Base-by-base conservation (phyloP, 2,113 vertebrate genomes). In the Ictalurus punctatus region DNA sequence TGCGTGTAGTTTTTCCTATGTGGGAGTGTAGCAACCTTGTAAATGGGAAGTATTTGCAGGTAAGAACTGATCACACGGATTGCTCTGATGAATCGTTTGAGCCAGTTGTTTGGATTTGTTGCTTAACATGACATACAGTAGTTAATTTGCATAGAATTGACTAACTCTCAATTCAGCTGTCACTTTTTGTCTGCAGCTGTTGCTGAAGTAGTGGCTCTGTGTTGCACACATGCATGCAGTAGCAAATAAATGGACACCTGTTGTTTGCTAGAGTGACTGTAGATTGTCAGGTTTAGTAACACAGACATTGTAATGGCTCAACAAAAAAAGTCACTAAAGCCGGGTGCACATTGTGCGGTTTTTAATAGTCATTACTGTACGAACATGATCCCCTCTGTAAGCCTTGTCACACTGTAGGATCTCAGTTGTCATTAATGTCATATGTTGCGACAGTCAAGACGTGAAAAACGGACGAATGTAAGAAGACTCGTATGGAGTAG, bases 241-340 rank as follows among this genome's bases (percentile, higher is more conserved):
- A 56, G 76, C n/a, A 52, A n/a, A 80, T 52, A 54, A 44, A 40
- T 76, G 27, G 9, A 13, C 4, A 14, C 74, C 40, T 79, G 52
- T 74, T 10, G 17, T 37, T 76, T 23, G 37, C 19, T 44, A 23
- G 19, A 25, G 73, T 23, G 73, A 76, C 54, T 52, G 48, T 54
- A 80, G 25, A 48, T 27, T 80, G 76, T 80, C 76, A 80, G 63
- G 83, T 69, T 69, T 48, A 52, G 27, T 54, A 71, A 48, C 27
- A 54, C 63, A 34, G 16, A 4, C 27, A 44, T 56, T 56, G 14
- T 56, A 80, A 80, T 27, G 4, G 16, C 78, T 30, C 13, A 30
- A 30, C 0, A 30, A 52, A 79, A 48, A 25, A 79, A 56, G 44
- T 27, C 27, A 80, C 48, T 52, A 52, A 48, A 48, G 44, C 44